phyloP scores from a whole-genome alignment of 2,113 vertebrate genomes.

The Hiodon alosoides region DNA sequence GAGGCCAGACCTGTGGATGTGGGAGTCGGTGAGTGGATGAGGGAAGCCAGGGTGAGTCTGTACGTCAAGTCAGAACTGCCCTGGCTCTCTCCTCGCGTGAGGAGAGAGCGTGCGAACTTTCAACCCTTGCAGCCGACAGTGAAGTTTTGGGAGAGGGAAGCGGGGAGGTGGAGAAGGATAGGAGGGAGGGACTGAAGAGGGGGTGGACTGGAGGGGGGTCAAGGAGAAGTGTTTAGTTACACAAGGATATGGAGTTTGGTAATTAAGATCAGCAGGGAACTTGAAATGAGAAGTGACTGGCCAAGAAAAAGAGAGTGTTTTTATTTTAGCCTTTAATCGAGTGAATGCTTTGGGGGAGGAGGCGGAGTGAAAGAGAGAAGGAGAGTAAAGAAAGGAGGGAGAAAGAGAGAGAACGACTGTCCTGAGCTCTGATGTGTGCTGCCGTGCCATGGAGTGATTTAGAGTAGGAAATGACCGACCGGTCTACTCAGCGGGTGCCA shows the following conservation, averaged over 20 bases:
- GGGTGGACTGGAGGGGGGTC: neutral
- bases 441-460: slow-evolving; percentile 38
- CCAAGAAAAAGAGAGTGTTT: slow-evolving; percentile 31
- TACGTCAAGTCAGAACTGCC: neutral
- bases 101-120: slow-evolving; percentile 43
- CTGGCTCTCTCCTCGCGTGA: slow-evolving; percentile 34
- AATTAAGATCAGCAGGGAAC: slow-evolving; percentile 40
- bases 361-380: neutral
- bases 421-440: neutral
- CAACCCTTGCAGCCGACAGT: slow-evolving; percentile 39
- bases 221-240: slow-evolving; percentile 35
- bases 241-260: slow-evolving; percentile 41
- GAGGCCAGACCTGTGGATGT: neutral
- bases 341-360: neutral
- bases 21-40: slow-evolving; percentile 16
- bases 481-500: slow-evolving; percentile 23
- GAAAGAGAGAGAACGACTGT: neutral
- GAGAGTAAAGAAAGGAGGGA: neutral
- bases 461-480: slow-evolving; percentile 27
- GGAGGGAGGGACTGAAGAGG: neutral
- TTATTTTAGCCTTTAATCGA: slow-evolving; percentile 22
- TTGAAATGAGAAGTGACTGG: slow-evolving; percentile 12
- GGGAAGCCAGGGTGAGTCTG: no score
- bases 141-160: slow-evolving; percentile 27
- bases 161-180: neutral